phyloP scores from a whole-genome alignment of 2,113 vertebrate genomes.

The Rhombomys opimus region DNA sequence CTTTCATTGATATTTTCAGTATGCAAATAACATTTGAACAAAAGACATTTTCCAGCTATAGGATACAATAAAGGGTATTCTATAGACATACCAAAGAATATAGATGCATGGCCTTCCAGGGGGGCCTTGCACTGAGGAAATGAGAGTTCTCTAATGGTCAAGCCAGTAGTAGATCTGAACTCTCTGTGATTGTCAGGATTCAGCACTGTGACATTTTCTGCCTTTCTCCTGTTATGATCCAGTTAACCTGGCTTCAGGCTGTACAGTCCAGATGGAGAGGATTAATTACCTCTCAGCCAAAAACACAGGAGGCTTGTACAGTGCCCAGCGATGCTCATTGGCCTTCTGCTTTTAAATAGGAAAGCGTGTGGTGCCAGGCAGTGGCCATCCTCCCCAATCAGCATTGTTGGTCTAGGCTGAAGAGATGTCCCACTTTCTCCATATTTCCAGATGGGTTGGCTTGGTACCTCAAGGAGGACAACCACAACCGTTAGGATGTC shows the following conservation, averaged over 20 bases:
- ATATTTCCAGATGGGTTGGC: not conserved
- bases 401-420: not conserved
- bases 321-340: not conserved
- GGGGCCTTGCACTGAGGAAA: not conserved
- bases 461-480: not conserved
- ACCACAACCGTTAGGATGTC: too few relatives aligned
- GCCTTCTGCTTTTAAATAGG: not conserved
- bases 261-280: not conserved
- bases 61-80: not conserved
- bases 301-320: not conserved
- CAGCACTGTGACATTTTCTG: not conserved
- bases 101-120: not conserved
- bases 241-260: slow-evolving; percentile 20
- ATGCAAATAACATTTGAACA: not conserved
- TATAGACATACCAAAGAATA: not conserved
- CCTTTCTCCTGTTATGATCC: not conserved
- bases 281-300: slow-evolving; percentile 33
- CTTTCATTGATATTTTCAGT: not conserved
- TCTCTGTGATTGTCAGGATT: not conserved
- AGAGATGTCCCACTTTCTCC: not conserved
- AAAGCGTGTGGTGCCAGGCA: not conserved
- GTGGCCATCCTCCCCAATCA: not conserved
- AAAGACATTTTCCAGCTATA: not conserved
- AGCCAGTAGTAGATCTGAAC: not conserved
- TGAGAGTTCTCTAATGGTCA: not conserved